A percentile compares a stretch with the other conserved stretches of the same genome.
Evolutionary conservation across 1,140 invertebrate genomes (phyloP).

Genomic region (Delia radicum): DNA sequence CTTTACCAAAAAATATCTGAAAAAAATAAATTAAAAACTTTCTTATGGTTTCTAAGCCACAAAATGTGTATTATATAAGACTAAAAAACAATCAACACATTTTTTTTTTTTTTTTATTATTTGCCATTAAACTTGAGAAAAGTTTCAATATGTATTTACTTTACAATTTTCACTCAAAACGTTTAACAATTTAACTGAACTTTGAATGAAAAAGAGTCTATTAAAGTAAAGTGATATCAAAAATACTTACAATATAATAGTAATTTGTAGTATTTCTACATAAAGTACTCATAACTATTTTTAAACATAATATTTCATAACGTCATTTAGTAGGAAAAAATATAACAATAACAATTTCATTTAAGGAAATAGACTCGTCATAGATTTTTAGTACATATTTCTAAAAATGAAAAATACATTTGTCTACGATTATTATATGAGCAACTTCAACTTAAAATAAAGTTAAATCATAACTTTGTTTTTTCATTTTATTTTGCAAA

Average conservation of each 20-base stretch:
- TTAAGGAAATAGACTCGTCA: conserved; percentile 1
- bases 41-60: background rate
- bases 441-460: background rate
- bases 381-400: background rate
- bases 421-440: background rate
- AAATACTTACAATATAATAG: background rate
- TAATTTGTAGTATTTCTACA: background rate
- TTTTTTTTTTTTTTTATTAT: background rate
- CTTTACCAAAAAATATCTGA: background rate
- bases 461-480: background rate
- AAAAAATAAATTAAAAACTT: background rate
- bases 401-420: background rate
- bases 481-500: too few relatives aligned
- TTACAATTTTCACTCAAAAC: background rate
- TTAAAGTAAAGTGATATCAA: background rate
- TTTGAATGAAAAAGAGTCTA: background rate
- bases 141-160: background rate
- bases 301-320: background rate
- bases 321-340: background rate
- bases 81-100: too few relatives aligned
- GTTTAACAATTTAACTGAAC: background rate
- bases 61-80: background rate
- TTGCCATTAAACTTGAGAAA: background rate
- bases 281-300: background rate
- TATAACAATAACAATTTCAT: background rate